Evolutionary conservation across 2,113 vertebrate genomes (phyloP), one percentile per base, ranked within the genome.

Genomic region (Heterotilapia buettikoferi): DNA sequence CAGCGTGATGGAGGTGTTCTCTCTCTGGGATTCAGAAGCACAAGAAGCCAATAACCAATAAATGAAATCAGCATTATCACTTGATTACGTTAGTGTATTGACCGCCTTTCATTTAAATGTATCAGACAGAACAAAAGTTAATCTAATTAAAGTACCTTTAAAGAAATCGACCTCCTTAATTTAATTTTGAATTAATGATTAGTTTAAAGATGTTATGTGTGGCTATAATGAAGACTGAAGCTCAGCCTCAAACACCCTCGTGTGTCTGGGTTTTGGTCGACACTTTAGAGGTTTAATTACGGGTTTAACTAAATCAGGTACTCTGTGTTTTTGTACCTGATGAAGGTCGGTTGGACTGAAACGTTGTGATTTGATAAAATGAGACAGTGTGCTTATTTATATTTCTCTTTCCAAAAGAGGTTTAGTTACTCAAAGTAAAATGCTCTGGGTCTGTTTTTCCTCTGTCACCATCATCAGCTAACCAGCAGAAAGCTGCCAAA

Each of bases 111-210:
- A 73, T 73, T 71, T 71, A 71, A 71, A 73, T 73, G 38, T 73
- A 26, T 73, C 8, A 16, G 38, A 45, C 21, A 26, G 40, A 26
- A 18, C 40, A 9, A 73, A 43, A 73, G 68, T 45, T 45, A 73
- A 73, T 73, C 38, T 73, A 45, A 45, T 73, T 43, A 26, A 73
- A 78, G 71, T 78, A 5, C 24, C 16, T 78, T 78, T 50, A 8
- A 12, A 78, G 9, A 31, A 31, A 50, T 19, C 1, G 1, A 78
- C 7, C 5, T 76, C 6, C 71, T 18, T 50, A 50, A 78, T 78
- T 50, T 19, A 50, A 78, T 50, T 78, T 78, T 78, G 9, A 78
- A 78, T 78, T 31, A 1, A 19, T 31, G 16, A 29, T 78, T 78
- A 2, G 40, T 50, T 78, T n/a, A n/a, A 31, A 78, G 71, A 78